Evolutionary conservation across 2,797 vertebrate species (phyloP).

Genomic region (Chelon labrosus): DNA sequence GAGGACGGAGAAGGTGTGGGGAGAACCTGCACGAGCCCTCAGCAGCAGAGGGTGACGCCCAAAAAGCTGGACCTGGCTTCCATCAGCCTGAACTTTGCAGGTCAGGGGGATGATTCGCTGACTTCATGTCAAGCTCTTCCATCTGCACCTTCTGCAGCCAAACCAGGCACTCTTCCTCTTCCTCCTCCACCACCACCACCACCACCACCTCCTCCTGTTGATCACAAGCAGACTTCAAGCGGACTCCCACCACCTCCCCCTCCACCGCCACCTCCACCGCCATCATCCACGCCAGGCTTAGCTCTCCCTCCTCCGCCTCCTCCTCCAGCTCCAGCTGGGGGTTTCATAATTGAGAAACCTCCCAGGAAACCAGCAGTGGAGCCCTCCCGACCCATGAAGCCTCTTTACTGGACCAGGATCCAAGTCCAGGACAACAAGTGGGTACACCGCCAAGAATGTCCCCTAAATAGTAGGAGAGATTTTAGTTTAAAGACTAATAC

Average conservation of each 20-base stretch:
- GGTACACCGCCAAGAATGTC: constrained; percentile 7
- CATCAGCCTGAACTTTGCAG: constrained; percentile 82
- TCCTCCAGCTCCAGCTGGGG: constrained; percentile 31
- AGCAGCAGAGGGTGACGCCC: constrained; percentile 73
- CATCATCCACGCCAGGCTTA: constrained; percentile 55
- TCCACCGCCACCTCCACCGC: constrained; percentile 56
- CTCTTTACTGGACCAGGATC: constrained; percentile 97
- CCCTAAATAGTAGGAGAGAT: neutral
- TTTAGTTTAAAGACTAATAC: too few species aligned
- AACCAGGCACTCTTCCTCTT: constrained; percentile 34
- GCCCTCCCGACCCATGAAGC: constrained; percentile 93
- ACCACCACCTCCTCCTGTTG: constrained; percentile 65
- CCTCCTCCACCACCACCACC: constrained; percentile 40
- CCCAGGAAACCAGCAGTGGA: constrained; percentile 91
- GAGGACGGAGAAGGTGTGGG: constrained; percentile 76
- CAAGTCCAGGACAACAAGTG: constrained; percentile 93
- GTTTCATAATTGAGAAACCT: constrained; percentile 66
- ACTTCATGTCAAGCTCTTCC: constrained; percentile 56
- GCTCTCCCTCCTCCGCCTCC: constrained; percentile 63
- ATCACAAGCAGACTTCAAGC: constrained; percentile 27
- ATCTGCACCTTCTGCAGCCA: constrained; percentile 51
- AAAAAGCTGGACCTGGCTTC: constrained; percentile 89
- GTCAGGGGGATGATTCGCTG: constrained; percentile 36
- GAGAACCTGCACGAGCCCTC: constrained; percentile 74
- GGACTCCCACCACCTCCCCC: constrained; percentile 46